Evolutionary conservation across 2,797 vertebrate species (phyloP), one percentile per base, ranked within the genome.

Genomic region (Sphenopsis melanotis): DNA sequence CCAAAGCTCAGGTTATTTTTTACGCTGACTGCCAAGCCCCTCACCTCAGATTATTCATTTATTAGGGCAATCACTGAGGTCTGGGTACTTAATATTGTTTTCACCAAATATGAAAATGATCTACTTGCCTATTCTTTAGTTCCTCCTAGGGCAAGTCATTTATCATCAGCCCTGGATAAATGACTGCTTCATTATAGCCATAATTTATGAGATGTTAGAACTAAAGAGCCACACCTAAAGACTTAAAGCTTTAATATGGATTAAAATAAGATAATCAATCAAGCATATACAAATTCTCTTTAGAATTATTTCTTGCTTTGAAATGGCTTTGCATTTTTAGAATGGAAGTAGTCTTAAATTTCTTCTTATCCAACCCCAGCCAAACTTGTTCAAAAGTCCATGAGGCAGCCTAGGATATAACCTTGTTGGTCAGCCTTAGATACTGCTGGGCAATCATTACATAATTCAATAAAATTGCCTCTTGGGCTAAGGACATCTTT

Each of bases 21-120:
- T 98, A 98, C 97, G 39, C 96, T 96, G 97, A 98, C 98, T 98
- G 98, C 98, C 97, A 96, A 97, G 97, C 97, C 97, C 98, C 98
- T 98, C 98, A 98, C 98, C 98, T 98, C 98, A 98, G 98, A 98
- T 98, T 98, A 98, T 98, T 98, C 97, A 98, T 98, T 98, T 98
- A 98, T 98, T 98, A 98, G 98, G 98, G 98, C 98, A 98, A 98
- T 98, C 98, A 98, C 98, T 97, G 97, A 98, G 98, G 98, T 98
- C 97, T 95, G 96, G 96, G 97, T 98, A 99, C 98, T 98, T 98
- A 99, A 98, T 98, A 98, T 98, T 98, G 98, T 98, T 98, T 98
- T 98, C 97, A 97, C 98, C 98, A 99, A 98, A 98, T 99, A 99
- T 99, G 98, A 98, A 99, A 98, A 99, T 98, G 97, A 98, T 99